Percentiles rank a stretch among this genome's conserved stretches.
These are phyloP conservation scores for Scopus umbretta DNA, from an alignment of 2,113 vertebrate species.

Conservation along the genomic window DNA sequence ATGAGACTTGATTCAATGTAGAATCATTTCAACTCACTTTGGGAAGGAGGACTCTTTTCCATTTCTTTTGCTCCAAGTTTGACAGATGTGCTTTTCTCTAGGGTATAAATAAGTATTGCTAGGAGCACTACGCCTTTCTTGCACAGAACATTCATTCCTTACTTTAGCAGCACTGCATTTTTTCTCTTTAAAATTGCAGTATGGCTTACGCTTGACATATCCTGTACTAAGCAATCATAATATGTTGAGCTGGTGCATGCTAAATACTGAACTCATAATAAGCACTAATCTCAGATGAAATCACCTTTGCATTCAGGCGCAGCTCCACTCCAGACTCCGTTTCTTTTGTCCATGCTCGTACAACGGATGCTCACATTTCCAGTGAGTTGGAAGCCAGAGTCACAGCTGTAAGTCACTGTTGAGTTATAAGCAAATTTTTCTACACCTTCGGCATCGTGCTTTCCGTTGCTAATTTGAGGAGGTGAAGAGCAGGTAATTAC, in stretches of 20 bases:
- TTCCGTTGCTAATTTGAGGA: conserved; percentile 48
- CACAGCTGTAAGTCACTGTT: conserved; percentile 58
- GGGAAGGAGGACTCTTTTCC: not conserved
- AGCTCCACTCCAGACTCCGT: conserved; percentile 24
- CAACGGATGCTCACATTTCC: conserved; percentile 31
- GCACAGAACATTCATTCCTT: fast-evolving
- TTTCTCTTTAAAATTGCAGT: not conserved
- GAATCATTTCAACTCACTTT: not conserved
- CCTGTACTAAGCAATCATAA: fast-evolving
- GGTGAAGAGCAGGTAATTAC: conserved; percentile 41
- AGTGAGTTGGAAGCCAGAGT: not conserved
- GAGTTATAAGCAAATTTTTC: not conserved
- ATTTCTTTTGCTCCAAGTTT: not conserved
- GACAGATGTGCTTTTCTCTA: not conserved
- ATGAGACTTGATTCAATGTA: fast-evolving
- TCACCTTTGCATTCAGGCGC: conserved; percentile 53
- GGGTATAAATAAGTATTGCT: fast-evolving
- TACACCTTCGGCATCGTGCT: not conserved
- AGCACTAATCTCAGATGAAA: fast-evolving
- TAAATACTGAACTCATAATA: not conserved
- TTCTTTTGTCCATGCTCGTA: not conserved
- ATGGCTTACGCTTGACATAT: fast-evolving
- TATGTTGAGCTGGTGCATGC: fast-evolving
- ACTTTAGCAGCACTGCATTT: not conserved
- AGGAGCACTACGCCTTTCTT: fast-evolving